Evolutionary conservation across 2,113 vertebrate genomes (phyloP).

Genomic region (Actenoides hombroni): DNA sequence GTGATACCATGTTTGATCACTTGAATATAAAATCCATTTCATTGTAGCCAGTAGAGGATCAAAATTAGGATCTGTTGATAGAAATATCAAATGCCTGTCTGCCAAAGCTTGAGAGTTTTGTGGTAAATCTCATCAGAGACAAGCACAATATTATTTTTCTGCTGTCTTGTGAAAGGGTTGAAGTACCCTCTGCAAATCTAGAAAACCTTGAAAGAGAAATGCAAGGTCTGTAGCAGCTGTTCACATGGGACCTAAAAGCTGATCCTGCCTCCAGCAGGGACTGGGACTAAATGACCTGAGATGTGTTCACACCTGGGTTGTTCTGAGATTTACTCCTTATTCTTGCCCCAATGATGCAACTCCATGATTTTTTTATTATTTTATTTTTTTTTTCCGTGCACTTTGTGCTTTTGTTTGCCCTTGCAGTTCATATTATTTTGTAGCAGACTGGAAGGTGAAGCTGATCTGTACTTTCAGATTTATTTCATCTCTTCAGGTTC

Average conservation of each 20-base stretch:
- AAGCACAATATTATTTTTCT: not conserved
- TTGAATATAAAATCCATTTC: not conserved
- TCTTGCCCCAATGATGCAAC: not conserved
- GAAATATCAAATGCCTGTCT: not conserved
- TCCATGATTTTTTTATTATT: not conserved
- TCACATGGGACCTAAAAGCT: not conserved
- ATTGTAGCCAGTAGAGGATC: not conserved
- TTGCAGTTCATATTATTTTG: not conserved
- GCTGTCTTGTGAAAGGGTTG: not conserved
- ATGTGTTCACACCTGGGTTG: not conserved
- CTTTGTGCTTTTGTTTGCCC: not conserved
- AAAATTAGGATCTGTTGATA: not conserved
- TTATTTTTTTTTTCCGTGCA: not conserved
- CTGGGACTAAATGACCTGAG: not conserved
- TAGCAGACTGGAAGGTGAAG: not conserved
- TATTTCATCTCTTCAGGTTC: not conserved
- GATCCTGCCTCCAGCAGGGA: not conserved
- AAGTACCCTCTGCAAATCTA: conserved; percentile 9
- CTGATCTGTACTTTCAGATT: not conserved
- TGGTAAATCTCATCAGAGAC: not conserved
- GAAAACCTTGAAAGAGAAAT: not conserved
- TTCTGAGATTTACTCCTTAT: not conserved
- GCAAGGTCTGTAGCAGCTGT: not conserved
- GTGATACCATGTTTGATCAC: not conserved
- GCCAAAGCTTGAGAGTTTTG: not conserved